Conservation (phyloP, 1,140 invertebrate species). For the Drosophila aff. region DNA sequence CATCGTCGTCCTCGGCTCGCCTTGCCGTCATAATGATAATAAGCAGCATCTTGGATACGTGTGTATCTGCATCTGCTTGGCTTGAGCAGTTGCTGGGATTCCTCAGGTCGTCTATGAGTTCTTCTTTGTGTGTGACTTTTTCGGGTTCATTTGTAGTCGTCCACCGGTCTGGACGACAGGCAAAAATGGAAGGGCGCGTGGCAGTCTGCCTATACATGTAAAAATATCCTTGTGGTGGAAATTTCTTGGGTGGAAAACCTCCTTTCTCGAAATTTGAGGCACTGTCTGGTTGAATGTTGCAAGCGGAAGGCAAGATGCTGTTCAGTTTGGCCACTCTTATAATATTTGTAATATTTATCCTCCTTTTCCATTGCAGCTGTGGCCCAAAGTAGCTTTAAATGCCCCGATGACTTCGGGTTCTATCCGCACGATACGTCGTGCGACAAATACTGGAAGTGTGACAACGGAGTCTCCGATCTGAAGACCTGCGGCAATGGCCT, state of each 20-base stretch:
- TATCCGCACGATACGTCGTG: conserved; percentile 95
- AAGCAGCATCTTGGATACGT: conserved; percentile 23
- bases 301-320: neutral
- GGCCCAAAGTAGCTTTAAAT: conserved; percentile 94
- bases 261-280: neutral
- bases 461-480: conserved; percentile 93
- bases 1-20: conserved; percentile 24
- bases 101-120: conserved; percentile 4
- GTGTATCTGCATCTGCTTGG: conserved; percentile 29
- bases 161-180: neutral
- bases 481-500: conserved; percentile 97
- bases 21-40: conserved; percentile 41
- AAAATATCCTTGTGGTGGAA: neutral
- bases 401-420: conserved; percentile 97
- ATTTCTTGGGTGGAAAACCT: neutral
- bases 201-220: neutral
- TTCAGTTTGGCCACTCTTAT: conserved; percentile 3
- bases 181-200: conserved; percentile 10
- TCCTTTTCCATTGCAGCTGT: conserved; percentile 86
- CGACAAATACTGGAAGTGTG: conserved; percentile 98
- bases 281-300: neutral
- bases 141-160: conserved; percentile 8
- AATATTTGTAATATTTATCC: conserved; percentile 6
- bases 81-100: conserved; percentile 10
- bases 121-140: neutral